Percentiles rank a stretch among this genome's conserved stretches.
Evolutionary conservation across 92 coral and sea anemone genomes (phyloP).

Genomic region (Zoanthus sociatus): DNA sequence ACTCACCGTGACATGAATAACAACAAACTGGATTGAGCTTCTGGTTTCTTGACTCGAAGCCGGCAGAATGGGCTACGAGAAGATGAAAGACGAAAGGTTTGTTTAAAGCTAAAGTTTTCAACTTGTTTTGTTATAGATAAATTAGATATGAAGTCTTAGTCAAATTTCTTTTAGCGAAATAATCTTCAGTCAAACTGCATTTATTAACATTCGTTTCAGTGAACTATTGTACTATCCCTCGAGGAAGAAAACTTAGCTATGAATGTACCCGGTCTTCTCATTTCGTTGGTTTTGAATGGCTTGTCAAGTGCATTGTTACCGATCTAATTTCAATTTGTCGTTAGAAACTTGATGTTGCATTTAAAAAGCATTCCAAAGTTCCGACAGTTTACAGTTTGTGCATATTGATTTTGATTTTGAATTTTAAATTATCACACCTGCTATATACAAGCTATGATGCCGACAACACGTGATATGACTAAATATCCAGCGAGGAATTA

Average conservation of each 20-base stretch:
- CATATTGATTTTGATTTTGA: constrained; percentile 28
- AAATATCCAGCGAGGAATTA: background rate
- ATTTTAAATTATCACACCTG: constrained; percentile 23
- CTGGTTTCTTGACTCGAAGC: constrained; percentile 32
- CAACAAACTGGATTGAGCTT: constrained; percentile 26
- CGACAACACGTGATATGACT: constrained; percentile 4
- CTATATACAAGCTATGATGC: constrained; percentile 3
- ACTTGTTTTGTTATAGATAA: background rate
- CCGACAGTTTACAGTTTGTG: constrained; percentile 22
- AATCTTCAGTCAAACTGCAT: constrained; percentile 31
- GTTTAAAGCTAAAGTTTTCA: background rate
- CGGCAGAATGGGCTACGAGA: constrained; percentile 45
- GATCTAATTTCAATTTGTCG: background rate
- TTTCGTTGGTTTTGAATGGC: background rate
- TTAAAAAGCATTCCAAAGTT: background rate
- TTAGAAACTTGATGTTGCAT: background rate
- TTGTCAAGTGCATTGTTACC: background rate
- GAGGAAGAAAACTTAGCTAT: background rate
- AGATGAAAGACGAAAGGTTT: constrained; percentile 45
- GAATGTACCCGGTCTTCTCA: background rate
- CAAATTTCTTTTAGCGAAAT: constrained; percentile 1
- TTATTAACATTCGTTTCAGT: constrained; percentile 28
- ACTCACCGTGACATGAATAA: constrained; percentile 30
- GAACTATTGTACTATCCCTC: constrained; percentile 1
- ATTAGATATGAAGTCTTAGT: constrained; percentile 9